phyloP scores from a whole-genome alignment of 2,888 invertebrate genomes.

The Ypsolopha scabrella region DNA sequence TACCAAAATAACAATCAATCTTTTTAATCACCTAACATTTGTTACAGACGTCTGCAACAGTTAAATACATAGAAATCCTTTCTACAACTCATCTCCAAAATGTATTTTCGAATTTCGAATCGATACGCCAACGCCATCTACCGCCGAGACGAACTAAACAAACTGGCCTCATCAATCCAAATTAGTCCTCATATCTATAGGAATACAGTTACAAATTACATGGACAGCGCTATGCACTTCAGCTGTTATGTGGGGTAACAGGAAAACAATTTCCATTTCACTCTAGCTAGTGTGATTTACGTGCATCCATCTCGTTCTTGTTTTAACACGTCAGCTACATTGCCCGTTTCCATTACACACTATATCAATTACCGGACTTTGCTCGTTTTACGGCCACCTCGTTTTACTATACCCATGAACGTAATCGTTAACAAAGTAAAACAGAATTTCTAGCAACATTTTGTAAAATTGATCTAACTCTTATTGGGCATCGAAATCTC shows the following conservation, averaged over 20 bases:
- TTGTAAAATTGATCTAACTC: no score
- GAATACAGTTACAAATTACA: slow-evolving; percentile 47
- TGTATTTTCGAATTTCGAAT: slow-evolving; percentile 2
- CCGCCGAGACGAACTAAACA: not conserved
- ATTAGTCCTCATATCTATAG: slow-evolving; percentile 33
- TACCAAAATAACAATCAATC: slow-evolving; percentile 14
- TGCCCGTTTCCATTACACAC: slow-evolving; percentile 66
- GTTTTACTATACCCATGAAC: not conserved
- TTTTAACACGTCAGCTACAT: slow-evolving; percentile 56
- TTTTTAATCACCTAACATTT: slow-evolving; percentile 15
- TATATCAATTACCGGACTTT: slow-evolving; percentile 44
- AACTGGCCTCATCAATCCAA: slow-evolving; percentile 5
- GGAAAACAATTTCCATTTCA: slow-evolving; percentile 43
- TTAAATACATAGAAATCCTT: slow-evolving; percentile 8
- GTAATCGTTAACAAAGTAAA: not conserved
- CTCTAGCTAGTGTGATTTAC: slow-evolving; percentile 34
- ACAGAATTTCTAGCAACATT: no score
- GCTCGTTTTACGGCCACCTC: not conserved
- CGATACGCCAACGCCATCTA: slow-evolving; percentile 8
- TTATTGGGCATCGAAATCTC: no score
- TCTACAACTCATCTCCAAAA: slow-evolving; percentile 4
- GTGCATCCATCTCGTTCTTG: slow-evolving; percentile 45
- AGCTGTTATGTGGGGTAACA: slow-evolving; percentile 36
- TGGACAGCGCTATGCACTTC: slow-evolving; percentile 44
- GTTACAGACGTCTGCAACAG: slow-evolving; percentile 9